Evolutionary conservation across 1,140 invertebrate species (phyloP), one percentile per base, ranked within the genome.

Genomic region (Colletes gigas): DNA sequence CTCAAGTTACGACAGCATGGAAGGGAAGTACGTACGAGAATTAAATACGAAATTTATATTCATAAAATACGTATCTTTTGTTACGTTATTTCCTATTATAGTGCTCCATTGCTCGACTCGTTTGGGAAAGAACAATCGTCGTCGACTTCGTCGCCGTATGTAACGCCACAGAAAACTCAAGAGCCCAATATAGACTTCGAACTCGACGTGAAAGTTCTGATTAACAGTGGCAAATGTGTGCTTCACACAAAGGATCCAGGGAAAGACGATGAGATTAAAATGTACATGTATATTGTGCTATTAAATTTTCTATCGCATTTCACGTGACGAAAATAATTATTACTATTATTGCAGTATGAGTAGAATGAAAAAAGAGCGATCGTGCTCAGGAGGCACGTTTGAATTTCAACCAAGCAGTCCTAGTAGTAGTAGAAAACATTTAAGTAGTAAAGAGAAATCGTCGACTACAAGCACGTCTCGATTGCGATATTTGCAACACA

Each of bases 151-250:
- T 93, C 92, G 6, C 90, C 93, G 0, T 93, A 94, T 65, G 91
- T 91, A 89, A 92, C 92, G n/a, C 81, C 91, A 77, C 93, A 94
- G 60, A 97, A 97, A 88, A 94, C 95, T 5, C 95, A 97, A 80
- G 98, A 99, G 90, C 98, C 98, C 0, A 99, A 97, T 88, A 98
- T 99, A 80, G 98, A 99, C 92, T 97, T 99, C 91, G 98, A 99
- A 91, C 93, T 99, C 81, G 98, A 99, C 93, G 97, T 99, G 0
- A 99, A 99, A 94, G 98, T 99, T 50, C 95, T 98, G 78, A 98
- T 99, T 70, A 99, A 99, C 90, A 98, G 98, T 87, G 98, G 98
- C 1, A 98, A 99, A 93, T 99, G 98, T 93, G 98, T 99, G 44
- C 94, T 99, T 4, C 98, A 99, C 93, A 99, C 98, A 0, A 99